Base-by-base conservation (phyloP, 2,888 invertebrate species). In the Graphium colonna region DNA sequence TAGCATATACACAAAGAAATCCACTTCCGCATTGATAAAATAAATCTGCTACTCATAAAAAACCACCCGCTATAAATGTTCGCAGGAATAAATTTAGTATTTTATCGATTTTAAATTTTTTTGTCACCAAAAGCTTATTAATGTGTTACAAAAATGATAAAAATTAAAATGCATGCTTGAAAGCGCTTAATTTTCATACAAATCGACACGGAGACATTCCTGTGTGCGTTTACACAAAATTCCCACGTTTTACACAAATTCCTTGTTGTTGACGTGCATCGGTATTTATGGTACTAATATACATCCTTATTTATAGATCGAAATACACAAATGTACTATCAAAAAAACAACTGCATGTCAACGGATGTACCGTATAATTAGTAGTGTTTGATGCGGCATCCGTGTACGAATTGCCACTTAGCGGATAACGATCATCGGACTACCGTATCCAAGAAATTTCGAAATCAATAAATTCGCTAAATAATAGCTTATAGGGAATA, bases 401-500 rank as follows among this genome's bases (percentile, higher is more conserved):
- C 67, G 65, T 58, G 61, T 63, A 63, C 63, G 59, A 66, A 67
- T 64, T 52, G 57, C 60, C 50, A 45, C 50, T 59, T 55, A 60
- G 41, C 45, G 52, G 63, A 56, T 50, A 51, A 45, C 17, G 44
- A 55, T 53, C 51, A 33, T 26, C 15, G 55, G 52, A 56, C 51
- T 56, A 51, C 61, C 58, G 58, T 54, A 51, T 51, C 46, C 51
- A 43, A 44, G 17, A 15, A 12, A 33, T 8, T 28, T 21, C 18
- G 28, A 21, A 40, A 45, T 49, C 82, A 76, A 89, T 88, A 89
- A 89, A 88, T 85, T 75, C 77, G 77, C 79, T 80, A 83, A 83
- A 86, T 89, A 85, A 89, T 88, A 87, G 89, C 21, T 84, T 81
- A 82, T 82, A 77, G 82, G 80, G 82, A 83, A 84, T 84, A 85